Conservation (phyloP, 2,113 vertebrate genomes). For the Scopus umbretta region DNA sequence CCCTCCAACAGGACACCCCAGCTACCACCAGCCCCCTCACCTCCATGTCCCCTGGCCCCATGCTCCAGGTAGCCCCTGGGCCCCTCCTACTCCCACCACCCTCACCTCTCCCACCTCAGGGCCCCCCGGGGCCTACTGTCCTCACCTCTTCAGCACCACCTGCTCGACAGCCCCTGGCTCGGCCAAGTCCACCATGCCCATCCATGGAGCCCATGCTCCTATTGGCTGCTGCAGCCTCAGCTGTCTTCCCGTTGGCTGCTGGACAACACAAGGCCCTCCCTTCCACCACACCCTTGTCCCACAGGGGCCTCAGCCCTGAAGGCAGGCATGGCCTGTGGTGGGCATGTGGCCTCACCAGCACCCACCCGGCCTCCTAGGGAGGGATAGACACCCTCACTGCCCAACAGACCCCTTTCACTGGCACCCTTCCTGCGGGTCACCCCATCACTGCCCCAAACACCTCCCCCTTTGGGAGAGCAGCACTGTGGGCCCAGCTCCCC, state of each 20-base stretch:
- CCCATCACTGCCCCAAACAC: fast-evolving
- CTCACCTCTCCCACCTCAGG: neutral
- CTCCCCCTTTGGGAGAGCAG: neutral
- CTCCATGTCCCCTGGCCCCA: neutral
- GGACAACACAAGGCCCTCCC: neutral
- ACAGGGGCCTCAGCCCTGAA: neutral
- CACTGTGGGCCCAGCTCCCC: fast-evolving
- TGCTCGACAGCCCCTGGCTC: neutral
- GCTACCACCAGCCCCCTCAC: neutral
- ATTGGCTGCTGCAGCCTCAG: neutral
- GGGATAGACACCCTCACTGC: too few relatives aligned
- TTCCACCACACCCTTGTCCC: neutral
- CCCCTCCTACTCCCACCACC: neutral
- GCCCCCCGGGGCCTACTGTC: fast-evolving
- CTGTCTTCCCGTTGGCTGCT: neutral
- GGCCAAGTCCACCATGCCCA: neutral
- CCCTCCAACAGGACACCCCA: neutral
- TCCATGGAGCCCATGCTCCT: neutral
- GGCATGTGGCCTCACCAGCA: fast-evolving
- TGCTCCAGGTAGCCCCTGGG: neutral
- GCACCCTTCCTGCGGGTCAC: too few relatives aligned
- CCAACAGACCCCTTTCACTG: neutral
- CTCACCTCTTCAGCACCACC: neutral
- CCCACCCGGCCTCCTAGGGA: fast-evolving
- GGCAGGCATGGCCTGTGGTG: neutral